phyloP scores from a whole-genome alignment of 1,140 invertebrate genomes.

The Apolygus lucorum region DNA sequence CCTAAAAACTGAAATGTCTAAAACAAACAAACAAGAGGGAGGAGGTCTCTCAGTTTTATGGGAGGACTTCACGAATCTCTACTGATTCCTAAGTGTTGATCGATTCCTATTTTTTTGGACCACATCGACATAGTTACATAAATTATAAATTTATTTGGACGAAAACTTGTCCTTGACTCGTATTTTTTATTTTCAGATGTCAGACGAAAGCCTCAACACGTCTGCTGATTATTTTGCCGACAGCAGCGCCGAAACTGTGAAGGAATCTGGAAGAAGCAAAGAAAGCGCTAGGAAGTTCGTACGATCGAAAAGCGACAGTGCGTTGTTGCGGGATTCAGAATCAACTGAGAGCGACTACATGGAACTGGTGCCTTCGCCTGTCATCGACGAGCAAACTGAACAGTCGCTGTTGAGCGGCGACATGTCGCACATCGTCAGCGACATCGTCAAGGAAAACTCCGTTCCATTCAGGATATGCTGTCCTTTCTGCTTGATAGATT shows the following conservation, averaged over 20 bases:
- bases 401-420: slow-evolving; percentile 18
- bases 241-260: slow-evolving; percentile 33
- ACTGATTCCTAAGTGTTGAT: no score
- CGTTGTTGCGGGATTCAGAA: background rate
- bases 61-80: no score
- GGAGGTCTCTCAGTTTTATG: no score
- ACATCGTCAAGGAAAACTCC: slow-evolving; percentile 31
- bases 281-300: background rate
- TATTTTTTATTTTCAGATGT: slow-evolving; percentile 1
- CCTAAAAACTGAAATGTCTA: no score
- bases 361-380: slow-evolving; percentile 10
- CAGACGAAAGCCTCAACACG: slow-evolving; percentile 17
- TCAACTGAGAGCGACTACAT: background rate
- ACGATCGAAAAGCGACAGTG: background rate
- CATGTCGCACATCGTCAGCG: slow-evolving; percentile 28
- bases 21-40: no score
- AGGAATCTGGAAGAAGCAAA: slow-evolving; percentile 20
- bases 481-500: slow-evolving; percentile 34
- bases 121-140: no score
- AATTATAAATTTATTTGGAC: no score
- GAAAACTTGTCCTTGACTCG: no score
- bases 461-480: slow-evolving; percentile 31
- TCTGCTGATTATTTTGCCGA: slow-evolving; percentile 34
- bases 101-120: no score
- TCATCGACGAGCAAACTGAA: slow-evolving; percentile 4